phyloP scores from a whole-genome alignment of 2,888 invertebrate genomes.

The Orthonevra nobilis region DNA sequence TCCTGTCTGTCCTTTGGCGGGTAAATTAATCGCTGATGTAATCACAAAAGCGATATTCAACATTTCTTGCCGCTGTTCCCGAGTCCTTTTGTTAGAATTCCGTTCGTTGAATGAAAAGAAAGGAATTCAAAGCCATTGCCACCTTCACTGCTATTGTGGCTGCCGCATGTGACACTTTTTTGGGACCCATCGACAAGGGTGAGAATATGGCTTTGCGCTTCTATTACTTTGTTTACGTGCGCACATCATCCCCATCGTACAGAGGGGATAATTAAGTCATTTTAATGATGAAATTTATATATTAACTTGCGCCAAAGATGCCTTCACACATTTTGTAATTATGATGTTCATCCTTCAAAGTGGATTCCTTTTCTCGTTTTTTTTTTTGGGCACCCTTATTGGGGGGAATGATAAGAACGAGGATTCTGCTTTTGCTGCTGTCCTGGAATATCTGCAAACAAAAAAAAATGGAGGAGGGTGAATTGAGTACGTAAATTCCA shows the following conservation, averaged over 20 bases:
- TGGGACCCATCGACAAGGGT: conserved; percentile 37
- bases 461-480: conserved; percentile 30
- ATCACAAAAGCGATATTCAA: conserved; percentile 64
- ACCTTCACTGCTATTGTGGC: too few species aligned
- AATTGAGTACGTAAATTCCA: conserved; percentile 66
- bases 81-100: conserved; percentile 24
- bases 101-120: conserved; percentile 9
- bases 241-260: conserved; percentile 50
- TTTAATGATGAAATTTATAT: conserved; percentile 58
- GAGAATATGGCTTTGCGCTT: conserved; percentile 56
- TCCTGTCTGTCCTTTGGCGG: conserved; percentile 32
- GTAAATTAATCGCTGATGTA: conserved; percentile 69
- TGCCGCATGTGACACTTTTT: conserved; percentile 55
- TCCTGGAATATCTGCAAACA: conserved; percentile 36
- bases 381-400: not conserved
- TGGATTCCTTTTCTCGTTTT: conserved; percentile 16
- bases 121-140: not conserved
- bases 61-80: conserved; percentile 19
- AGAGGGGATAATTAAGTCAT: conserved; percentile 72
- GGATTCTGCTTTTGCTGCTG: not conserved
- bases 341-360: conserved; percentile 62
- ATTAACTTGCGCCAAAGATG: conserved; percentile 30
- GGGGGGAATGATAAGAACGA: conserved; percentile 34
- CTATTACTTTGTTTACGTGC: conserved; percentile 15
- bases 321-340: conserved; percentile 56